Evolutionary conservation across 1,140 invertebrate species (phyloP), one percentile per base, ranked within the genome.

Genomic region (Limonius californicus): DNA sequence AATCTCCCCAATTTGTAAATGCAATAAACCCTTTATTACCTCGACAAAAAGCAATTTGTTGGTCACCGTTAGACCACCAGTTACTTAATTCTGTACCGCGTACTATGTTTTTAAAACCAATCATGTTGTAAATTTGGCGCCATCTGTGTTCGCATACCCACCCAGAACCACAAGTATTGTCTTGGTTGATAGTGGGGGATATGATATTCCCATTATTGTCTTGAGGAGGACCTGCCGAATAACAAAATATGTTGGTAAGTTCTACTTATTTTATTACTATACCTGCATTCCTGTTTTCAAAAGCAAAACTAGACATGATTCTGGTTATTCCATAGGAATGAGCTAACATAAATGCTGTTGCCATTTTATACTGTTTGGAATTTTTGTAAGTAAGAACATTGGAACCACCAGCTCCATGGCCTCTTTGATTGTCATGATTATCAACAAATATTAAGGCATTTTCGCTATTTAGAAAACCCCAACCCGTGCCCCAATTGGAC

Each of bases 141-240:
- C 90, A 94, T n/a, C 90, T 83, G 75, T 95, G 92, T 75, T 95
- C 92, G 72, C 92, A 95, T 0, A 93, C 75, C 91, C 92, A 95
- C 1, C 89, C 90, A 67, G 86, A 85, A 1, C 80, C 82, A 68
- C 91, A 94, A 0, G 77, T 79, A 1, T 82, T 78, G 65, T 89
- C 82, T 11, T 78, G 54, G 35, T 86, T 83, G 23, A 90, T 83
- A 15, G 72, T 77, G 2, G 88, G 83, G 9, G 83, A 80, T 12
- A 85, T 76, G 19, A 84, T 87, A 64, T 89, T 87, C 12, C 81
- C 84, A 61, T 82, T 72, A 6, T 57, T 64, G 68, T 88, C 82
- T 62, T 81, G 74, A 1, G 88, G 86, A 9, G 89, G 88, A 1
- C 58, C 58, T 59, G 15, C 14, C 4, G 18, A n/a, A n/a, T n/a